These are phyloP conservation scores for Tortricodes alternella DNA, from an alignment of 2,888 invertebrate species.

Conservation along the genomic window DNA sequence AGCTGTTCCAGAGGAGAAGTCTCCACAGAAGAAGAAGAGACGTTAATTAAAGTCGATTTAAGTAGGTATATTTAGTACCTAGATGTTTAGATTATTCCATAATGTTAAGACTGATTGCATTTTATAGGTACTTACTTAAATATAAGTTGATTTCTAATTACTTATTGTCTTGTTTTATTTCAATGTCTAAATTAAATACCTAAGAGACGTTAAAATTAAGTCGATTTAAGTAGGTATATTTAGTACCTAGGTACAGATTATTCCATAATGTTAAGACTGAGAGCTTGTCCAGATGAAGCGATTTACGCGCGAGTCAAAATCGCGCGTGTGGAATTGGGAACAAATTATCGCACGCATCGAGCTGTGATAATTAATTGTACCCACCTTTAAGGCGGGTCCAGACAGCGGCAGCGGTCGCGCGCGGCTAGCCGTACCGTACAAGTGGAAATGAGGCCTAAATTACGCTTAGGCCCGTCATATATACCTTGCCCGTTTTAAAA, in stretches of 20 bases:
- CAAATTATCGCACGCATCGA: too few relatives aligned
- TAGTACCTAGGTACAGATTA: background rate
- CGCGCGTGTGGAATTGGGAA: too few relatives aligned
- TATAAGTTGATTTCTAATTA: background rate
- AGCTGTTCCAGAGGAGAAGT: constrained; percentile 42
- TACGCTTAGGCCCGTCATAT: too few relatives aligned
- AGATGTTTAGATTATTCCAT: background rate
- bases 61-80: background rate
- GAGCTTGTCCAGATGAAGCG: too few relatives aligned
- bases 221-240: background rate
- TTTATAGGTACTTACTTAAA: background rate
- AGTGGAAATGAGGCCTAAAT: too few relatives aligned
- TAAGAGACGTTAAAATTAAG: background rate
- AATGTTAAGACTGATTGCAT: constrained; percentile 14
- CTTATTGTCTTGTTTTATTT: background rate
- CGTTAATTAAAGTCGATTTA: constrained; percentile 41
- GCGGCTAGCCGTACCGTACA: too few relatives aligned
- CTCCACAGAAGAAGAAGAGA: constrained; percentile 66
- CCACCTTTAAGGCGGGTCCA: too few relatives aligned
- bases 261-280: constrained; percentile 16
- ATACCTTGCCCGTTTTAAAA: too few relatives aligned
- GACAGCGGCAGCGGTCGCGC: too few relatives aligned
- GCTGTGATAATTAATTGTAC: too few relatives aligned
- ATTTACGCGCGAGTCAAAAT: too few relatives aligned
- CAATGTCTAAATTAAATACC: too few relatives aligned